These are phyloP conservation scores for Luidia sarsii DNA, from an alignment of 53 echinoderm and acorn worm genomes.

Conservation along the genomic window DNA sequence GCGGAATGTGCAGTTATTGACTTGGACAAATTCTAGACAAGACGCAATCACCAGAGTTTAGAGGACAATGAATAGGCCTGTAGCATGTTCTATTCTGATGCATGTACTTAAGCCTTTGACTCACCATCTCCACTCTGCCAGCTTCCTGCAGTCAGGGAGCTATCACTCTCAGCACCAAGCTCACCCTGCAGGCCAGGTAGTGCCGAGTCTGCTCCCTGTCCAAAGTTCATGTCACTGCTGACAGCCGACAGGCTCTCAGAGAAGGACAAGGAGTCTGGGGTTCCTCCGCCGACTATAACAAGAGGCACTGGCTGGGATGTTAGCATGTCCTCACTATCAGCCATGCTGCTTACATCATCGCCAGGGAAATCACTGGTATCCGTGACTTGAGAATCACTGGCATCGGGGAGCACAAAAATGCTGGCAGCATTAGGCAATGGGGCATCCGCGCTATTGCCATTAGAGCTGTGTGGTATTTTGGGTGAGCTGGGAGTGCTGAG, in stretches of 20 bases:
- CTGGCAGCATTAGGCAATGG: not conserved
- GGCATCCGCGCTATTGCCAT: not conserved
- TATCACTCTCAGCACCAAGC: constrained; percentile 16
- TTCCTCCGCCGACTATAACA: constrained; percentile 24
- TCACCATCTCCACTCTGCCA: constrained; percentile 36
- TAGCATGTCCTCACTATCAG: constrained; percentile 39
- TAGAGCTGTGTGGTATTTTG: not conserved
- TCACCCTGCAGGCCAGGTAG: not conserved
- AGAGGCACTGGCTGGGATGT: constrained; percentile 13
- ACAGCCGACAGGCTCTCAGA: constrained; percentile 41
- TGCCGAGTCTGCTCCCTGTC: constrained; percentile 23
- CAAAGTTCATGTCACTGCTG: constrained; percentile 42
- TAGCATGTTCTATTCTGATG: no score
- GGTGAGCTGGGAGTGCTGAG: constrained; percentile 22
- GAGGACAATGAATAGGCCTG: no score
- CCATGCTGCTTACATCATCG: constrained; percentile 29
- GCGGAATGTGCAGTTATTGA: no score
- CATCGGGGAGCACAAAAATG: not conserved
- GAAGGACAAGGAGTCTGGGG: constrained; percentile 42
- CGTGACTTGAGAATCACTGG: constrained; percentile 28
- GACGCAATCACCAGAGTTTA: no score
- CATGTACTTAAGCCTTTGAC: not conserved
- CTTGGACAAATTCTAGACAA: no score
- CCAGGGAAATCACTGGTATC: constrained; percentile 28
- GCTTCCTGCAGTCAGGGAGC: not conserved